Percentiles rank a stretch among this genome's conserved stretches.
Conservation (phyloP, 2,888 invertebrate genomes). For the Yponomeuta plumbellus region DNA sequence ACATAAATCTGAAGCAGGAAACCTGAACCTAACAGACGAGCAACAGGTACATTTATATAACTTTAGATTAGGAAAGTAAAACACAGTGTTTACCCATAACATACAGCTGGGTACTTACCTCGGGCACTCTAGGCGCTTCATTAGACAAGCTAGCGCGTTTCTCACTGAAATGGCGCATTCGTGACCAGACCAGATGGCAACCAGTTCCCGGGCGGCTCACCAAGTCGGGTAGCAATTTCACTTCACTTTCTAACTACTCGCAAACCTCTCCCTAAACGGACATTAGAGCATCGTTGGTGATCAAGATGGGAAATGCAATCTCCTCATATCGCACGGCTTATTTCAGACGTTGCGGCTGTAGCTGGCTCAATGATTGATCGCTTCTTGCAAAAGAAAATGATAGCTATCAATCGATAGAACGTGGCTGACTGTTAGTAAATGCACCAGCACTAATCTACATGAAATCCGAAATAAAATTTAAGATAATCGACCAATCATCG, state of each 20-base stretch:
- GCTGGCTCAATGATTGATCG: neutral
- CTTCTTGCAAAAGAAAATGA: neutral
- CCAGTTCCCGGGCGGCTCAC: neutral
- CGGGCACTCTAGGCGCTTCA: neutral
- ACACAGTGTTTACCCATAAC: neutral
- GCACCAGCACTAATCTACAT: no score
- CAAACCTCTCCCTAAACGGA: slow-evolving; percentile 9
- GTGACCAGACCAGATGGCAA: slow-evolving; percentile 12
- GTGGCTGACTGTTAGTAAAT: neutral
- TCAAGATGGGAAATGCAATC: neutral
- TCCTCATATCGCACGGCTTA: neutral
- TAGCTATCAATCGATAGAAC: neutral
- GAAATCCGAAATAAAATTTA: no score
- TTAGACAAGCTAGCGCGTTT: neutral
- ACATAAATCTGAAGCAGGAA: neutral
- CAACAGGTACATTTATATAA: neutral
- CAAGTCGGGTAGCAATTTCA: slow-evolving; percentile 5
- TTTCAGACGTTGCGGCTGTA: neutral
- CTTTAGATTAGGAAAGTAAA: neutral
- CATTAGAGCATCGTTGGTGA: slow-evolving; percentile 5
- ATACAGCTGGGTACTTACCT: neutral
- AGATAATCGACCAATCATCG: no score
- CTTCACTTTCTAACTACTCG: slow-evolving; percentile 10
- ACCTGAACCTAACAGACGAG: neutral
- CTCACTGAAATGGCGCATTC: neutral